Evolutionary conservation across 2,888 invertebrate species (phyloP).

Genomic region (Lepidochitona cinerea): DNA sequence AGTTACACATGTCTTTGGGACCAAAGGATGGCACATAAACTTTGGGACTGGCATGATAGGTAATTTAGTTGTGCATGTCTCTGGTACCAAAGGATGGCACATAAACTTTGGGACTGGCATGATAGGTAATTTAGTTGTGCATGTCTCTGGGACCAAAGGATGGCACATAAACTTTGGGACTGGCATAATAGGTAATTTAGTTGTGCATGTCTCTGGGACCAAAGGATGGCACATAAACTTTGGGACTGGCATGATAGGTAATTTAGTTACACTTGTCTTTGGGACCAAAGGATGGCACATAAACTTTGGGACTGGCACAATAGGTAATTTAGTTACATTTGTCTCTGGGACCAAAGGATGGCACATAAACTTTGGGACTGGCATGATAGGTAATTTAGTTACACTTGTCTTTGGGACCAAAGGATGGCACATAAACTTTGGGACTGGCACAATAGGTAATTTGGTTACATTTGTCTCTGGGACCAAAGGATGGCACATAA

Average conservation of each 20-base stretch:
- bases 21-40: constrained; percentile 54
- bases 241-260: constrained; percentile 68
- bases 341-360: constrained; percentile 66
- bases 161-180: constrained; percentile 63
- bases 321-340: constrained; percentile 60
- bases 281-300: constrained; percentile 61
- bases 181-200: constrained; percentile 62
- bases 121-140: constrained; percentile 66
- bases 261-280: constrained; percentile 54
- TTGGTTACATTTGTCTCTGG: constrained; percentile 63
- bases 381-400: constrained; percentile 63
- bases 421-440: constrained; percentile 61
- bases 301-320: constrained; percentile 66
- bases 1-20: constrained; percentile 65
- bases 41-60: constrained; percentile 68
- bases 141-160: constrained; percentile 64
- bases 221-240: constrained; percentile 56
- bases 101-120: constrained; percentile 63
- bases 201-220: constrained; percentile 65
- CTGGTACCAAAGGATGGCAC: constrained; percentile 63
- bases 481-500: constrained; percentile 60
- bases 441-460: constrained; percentile 65
- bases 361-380: constrained; percentile 61
- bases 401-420: constrained; percentile 63
- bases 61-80: constrained; percentile 56